Conservation (phyloP, 2,888 invertebrate genomes). For the Perizoma flavofasciatum region DNA sequence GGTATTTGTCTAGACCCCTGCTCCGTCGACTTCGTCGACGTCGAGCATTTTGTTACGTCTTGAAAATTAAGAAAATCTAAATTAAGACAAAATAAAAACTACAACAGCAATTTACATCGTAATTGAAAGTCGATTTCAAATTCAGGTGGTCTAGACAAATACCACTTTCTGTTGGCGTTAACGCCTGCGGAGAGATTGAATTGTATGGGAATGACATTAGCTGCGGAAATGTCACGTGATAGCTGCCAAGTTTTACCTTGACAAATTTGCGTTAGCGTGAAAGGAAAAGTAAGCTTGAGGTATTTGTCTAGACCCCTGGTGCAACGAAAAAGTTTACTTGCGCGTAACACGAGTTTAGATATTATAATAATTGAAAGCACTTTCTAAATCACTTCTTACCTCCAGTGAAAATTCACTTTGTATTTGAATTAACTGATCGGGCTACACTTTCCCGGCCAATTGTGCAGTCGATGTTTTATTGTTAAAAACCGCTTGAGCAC, state of each 20-base stretch:
- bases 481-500: constrained; percentile 2
- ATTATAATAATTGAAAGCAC: constrained; percentile 57
- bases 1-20: no score
- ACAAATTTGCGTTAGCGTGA: no score
- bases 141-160: no score
- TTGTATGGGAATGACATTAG: no score
- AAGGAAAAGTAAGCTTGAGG: no score
- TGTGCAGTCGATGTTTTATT: constrained; percentile 38
- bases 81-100: constrained; percentile 24
- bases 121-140: constrained; percentile 65
- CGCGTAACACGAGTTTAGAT: constrained; percentile 65
- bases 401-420: constrained; percentile 52
- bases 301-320: no score
- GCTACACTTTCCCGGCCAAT: constrained; percentile 46
- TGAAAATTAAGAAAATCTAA: constrained; percentile 41
- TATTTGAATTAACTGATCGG: constrained; percentile 45
- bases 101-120: constrained; percentile 52
- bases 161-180: no score
- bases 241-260: no score
- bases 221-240: no score
- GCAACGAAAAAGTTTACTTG: constrained; percentile 66
- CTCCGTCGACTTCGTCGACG: no score
- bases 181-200: no score
- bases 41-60: no score
- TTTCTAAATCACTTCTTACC: constrained; percentile 68